These are phyloP conservation scores for Seriola dumerili DNA, from an alignment of 2,113 vertebrate species.

Conservation along the genomic window DNA sequence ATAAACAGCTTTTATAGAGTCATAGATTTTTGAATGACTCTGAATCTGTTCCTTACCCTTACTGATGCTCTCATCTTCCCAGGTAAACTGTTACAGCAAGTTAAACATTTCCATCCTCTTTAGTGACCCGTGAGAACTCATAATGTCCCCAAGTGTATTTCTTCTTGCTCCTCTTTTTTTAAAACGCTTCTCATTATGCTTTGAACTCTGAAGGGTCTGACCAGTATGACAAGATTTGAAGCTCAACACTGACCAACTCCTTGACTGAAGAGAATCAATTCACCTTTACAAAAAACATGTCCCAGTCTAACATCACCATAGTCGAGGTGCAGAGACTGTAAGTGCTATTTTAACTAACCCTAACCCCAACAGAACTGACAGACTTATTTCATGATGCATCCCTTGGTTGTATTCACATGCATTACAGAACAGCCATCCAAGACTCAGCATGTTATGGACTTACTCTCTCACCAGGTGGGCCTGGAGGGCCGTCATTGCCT, in stretches of 20 bases:
- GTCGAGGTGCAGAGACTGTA: not conserved
- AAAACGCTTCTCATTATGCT: too few relatives aligned
- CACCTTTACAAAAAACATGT: too few relatives aligned
- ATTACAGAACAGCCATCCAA: not conserved
- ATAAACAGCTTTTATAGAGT: not conserved
- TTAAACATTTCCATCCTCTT: too few relatives aligned
- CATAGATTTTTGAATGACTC: not conserved
- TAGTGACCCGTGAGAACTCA: too few relatives aligned
- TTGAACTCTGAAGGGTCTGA: not conserved
- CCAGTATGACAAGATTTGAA: not conserved
- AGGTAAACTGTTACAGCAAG: too few relatives aligned
- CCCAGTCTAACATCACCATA: too few relatives aligned
- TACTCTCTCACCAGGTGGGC: slow-evolving; percentile 97
- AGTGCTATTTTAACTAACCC: not conserved
- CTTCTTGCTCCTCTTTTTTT: too few relatives aligned
- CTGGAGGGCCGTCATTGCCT: slow-evolving; percentile 94
- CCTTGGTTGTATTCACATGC: not conserved
- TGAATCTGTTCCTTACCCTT: not conserved
- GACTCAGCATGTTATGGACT: slow-evolving; percentile 63
- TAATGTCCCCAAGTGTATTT: too few relatives aligned
- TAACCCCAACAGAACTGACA: not conserved
- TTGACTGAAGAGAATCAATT: not conserved
- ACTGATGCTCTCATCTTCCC: not conserved
- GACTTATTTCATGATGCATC: not conserved
- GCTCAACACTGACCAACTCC: not conserved